phyloP scores from a whole-genome alignment of 2,888 invertebrate species.

The Cosmopolites sordidus region DNA sequence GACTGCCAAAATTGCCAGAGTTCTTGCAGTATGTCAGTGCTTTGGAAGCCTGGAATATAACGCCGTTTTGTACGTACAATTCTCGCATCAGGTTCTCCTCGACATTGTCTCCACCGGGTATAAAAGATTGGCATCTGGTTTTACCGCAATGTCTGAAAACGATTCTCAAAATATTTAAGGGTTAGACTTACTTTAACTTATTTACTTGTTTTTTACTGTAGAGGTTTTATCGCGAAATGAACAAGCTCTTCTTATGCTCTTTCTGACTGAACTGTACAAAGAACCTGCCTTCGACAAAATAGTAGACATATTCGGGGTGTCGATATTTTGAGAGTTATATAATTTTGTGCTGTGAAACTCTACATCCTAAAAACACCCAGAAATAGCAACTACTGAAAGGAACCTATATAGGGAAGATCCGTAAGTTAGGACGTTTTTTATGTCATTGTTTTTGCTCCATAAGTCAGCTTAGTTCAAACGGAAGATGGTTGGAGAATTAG shows the following conservation, averaged over 20 bases:
- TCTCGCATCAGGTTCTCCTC: slow-evolving; percentile 28
- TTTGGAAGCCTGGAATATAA: slow-evolving; percentile 33
- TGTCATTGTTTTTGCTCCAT: too few relatives aligned
- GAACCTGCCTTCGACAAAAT: slow-evolving; percentile 28
- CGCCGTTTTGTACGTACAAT: slow-evolving; percentile 30
- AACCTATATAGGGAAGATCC: too few relatives aligned
- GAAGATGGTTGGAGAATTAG: too few relatives aligned
- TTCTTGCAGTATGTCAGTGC: slow-evolving; percentile 31
- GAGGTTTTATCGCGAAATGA: slow-evolving; percentile 13
- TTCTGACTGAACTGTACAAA: slow-evolving; percentile 23
- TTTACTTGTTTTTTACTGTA: slow-evolving; percentile 7
- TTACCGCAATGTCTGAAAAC: slow-evolving; percentile 11
- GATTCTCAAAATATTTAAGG: too few relatives aligned
- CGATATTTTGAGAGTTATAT: slow-evolving; percentile 15
- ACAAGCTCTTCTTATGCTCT: slow-evolving; percentile 23
- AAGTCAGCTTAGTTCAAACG: too few relatives aligned
- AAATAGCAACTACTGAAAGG: too few relatives aligned
- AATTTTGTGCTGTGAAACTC: slow-evolving; percentile 7
- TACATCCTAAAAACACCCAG: too few relatives aligned
- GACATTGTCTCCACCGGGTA: slow-evolving; percentile 6
- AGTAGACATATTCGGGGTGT: slow-evolving; percentile 22
- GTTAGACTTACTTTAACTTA: too few relatives aligned
- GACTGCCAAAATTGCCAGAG: slow-evolving; percentile 27
- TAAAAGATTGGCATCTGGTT: slow-evolving; percentile 18
- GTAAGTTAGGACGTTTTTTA: too few relatives aligned